Conservation (phyloP, 2,797 vertebrate species). For the Kryptopterus vitreolus region DNA sequence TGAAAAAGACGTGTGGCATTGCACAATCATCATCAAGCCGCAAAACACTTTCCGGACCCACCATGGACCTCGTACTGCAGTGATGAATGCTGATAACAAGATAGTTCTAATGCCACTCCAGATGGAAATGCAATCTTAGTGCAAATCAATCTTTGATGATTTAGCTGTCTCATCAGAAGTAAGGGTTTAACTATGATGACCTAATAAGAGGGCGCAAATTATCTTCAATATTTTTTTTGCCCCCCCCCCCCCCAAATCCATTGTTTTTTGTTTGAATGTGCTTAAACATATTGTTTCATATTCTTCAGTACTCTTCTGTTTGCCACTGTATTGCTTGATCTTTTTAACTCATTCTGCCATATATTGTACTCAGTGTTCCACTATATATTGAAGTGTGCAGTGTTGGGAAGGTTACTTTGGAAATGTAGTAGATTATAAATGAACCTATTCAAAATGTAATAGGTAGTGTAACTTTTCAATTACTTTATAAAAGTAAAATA, state of each 20-base stretch:
- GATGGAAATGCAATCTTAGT: conserved; percentile 35
- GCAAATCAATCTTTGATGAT: conserved; percentile 32
- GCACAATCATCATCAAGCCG: conserved; percentile 14
- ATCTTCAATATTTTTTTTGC: conserved; percentile 60
- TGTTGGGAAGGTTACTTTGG: too few species aligned
- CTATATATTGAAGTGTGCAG: too few species aligned
- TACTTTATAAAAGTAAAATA: too few species aligned
- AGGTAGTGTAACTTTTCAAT: too few species aligned
- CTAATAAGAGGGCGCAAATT: conserved; percentile 47
- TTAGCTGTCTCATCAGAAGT: conserved; percentile 51
- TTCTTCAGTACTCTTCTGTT: not conserved
- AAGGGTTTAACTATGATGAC: conserved; percentile 51
- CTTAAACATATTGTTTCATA: not conserved
- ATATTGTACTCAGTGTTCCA: not conserved
- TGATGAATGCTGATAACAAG: conserved; percentile 25
- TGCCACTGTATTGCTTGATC: not conserved
- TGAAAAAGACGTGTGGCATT: conserved; percentile 56
- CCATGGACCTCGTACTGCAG: conserved; percentile 4
- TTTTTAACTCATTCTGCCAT: not conserved
- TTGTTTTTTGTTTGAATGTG: conserved; percentile 40
- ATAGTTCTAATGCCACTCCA: conserved; percentile 29
- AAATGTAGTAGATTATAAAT: too few species aligned
- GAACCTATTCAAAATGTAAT: too few species aligned
- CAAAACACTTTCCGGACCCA: conserved; percentile 22
- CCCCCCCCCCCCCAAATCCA: conserved; percentile 38